Evolutionary conservation across 2,888 invertebrate species (phyloP), one percentile per base, ranked within the genome.

Genomic region (Aspidiotus destructor): DNA sequence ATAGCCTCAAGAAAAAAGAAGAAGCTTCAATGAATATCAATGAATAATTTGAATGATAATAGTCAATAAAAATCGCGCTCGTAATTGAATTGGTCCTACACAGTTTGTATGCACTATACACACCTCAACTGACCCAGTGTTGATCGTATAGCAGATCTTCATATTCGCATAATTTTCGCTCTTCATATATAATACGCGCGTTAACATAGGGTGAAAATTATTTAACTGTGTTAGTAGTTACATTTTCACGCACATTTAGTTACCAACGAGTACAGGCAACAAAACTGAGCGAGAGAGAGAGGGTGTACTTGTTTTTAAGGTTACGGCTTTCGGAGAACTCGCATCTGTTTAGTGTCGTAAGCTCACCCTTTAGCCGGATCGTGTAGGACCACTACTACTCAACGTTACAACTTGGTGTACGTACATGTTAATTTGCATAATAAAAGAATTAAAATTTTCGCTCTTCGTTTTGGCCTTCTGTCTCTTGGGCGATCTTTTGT

Each of bases 161-260:
- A 28, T 28, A 28, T 28, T 28, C 28, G 28, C 28, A 13, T 10
- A 60, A 10, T 16, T 15, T 60, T 60, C 41, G 53, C 28, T 28
- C 28, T 28, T 28, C 28, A 1, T 28, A 3, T 28, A 41, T 63
- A n/a, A 11, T 15, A 1, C 3, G 57, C 16, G 57, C 57, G 57
- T n/a, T 16, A 57, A 57, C 16, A 8, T 48, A 6, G 48, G 53
- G 52, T 44, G 42, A n/a, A 52, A 62, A 62, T 11, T 41, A 63
- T 63, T 52, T 63, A 63, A 63, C 63, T 63, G 54, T 63, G 63
- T 63, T 63, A 63, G 63, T 63, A 63, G 63, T 63, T 63, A 63
- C 63, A 63, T 63, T 63, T 63, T 63, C 63, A 63, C 63, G 63
- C 63, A 53, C 54, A 63, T 63, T 63, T 63, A 63, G 63, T 40